These are phyloP conservation scores for Axis porcinus DNA, from an alignment of 2,113 vertebrate species.

Conservation along the genomic window DNA sequence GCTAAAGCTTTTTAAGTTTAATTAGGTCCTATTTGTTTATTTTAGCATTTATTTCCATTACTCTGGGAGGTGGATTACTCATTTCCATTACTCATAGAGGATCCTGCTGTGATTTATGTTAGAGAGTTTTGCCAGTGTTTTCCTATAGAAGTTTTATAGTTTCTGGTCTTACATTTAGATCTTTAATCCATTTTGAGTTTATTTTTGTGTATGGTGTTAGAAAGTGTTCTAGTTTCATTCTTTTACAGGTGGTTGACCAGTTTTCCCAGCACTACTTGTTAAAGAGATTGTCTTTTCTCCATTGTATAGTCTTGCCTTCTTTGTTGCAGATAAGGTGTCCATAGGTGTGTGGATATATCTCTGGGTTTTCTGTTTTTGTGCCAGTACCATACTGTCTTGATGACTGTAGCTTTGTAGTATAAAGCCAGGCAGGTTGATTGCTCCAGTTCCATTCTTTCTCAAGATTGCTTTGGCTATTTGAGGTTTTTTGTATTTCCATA, in stretches of 20 bases:
- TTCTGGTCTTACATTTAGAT: neutral
- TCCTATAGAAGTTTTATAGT: neutral
- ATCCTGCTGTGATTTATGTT: neutral
- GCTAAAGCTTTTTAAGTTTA: neutral
- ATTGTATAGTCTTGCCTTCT: neutral
- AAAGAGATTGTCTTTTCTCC: neutral
- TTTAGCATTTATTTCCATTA: neutral
- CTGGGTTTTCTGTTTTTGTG: neutral
- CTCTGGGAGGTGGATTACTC: neutral
- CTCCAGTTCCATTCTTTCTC: neutral
- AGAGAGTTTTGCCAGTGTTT: neutral
- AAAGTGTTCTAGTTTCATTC: neutral
- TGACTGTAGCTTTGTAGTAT: neutral
- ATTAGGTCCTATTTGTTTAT: neutral
- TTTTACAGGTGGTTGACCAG: neutral
- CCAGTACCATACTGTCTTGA: neutral
- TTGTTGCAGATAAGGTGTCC: neutral
- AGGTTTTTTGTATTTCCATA: neutral
- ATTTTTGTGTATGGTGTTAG: neutral
- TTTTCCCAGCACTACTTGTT: neutral
- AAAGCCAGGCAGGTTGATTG: neutral
- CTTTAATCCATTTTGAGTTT: neutral
- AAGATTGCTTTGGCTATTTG: neutral
- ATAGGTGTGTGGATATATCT: neutral
- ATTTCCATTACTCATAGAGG: too few relatives aligned